A percentile compares a stretch with the other conserved stretches of the same genome.
These are phyloP conservation scores for Bathybates hornii DNA, from an alignment of 2,113 vertebrate species.

Conservation along the genomic window DNA sequence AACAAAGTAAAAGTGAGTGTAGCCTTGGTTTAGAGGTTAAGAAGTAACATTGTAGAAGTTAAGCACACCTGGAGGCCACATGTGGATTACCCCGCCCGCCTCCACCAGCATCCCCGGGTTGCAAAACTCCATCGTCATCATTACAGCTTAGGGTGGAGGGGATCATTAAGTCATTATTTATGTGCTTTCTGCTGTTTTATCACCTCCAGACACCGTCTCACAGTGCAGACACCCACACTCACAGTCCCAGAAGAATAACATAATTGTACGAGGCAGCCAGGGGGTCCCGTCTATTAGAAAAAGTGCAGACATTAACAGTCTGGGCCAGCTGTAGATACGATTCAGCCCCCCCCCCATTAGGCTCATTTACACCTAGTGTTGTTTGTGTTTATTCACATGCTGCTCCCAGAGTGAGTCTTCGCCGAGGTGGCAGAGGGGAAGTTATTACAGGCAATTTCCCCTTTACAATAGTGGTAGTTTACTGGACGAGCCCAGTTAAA, in stretches of 20 bases:
- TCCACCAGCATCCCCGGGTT: not conserved
- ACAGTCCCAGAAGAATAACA: slow-evolving; percentile 51
- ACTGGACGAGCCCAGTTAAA: slow-evolving; percentile 14
- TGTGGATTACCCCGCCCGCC: slow-evolving; percentile 38
- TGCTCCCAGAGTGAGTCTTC: slow-evolving; percentile 4
- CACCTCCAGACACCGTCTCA: slow-evolving; percentile 54
- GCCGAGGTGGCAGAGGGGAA: not conserved
- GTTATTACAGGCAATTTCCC: slow-evolving; percentile 52
- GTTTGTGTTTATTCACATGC: slow-evolving; percentile 51
- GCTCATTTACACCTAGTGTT: slow-evolving; percentile 44
- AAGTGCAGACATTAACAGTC: slow-evolving; percentile 57
- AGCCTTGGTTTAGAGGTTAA: not conserved
- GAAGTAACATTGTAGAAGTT: not conserved
- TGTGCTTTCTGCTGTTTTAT: slow-evolving; percentile 68
- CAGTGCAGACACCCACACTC: slow-evolving; percentile 47
- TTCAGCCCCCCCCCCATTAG: not conserved
- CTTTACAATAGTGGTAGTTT: slow-evolving; percentile 23
- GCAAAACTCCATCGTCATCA: slow-evolving; percentile 63
- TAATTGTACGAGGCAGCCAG: slow-evolving; percentile 51
- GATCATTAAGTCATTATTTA: slow-evolving; percentile 74
- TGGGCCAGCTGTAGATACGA: slow-evolving; percentile 16
- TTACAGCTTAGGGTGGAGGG: slow-evolving; percentile 54
- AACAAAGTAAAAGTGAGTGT: not conserved
- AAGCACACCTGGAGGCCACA: slow-evolving; percentile 71
- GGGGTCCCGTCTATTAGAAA: slow-evolving; percentile 43